Evolutionary conservation across 2,888 invertebrate genomes (phyloP), one percentile per base, ranked within the genome.

Genomic region (Anorthoa munda): DNA sequence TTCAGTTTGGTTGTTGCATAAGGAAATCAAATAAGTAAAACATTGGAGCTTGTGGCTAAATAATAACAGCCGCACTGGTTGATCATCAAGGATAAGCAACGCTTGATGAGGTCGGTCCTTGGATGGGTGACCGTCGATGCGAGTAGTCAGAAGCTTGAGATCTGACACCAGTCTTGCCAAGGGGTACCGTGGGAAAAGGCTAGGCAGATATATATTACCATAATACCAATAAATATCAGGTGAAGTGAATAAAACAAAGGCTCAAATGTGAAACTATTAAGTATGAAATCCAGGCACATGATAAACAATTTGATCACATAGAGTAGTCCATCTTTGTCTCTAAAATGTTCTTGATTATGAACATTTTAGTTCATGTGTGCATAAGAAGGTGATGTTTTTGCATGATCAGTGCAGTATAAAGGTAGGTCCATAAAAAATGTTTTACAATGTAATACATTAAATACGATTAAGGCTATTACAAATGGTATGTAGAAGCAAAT

Each of bases 401-500:
- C 23, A 73, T 13, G 46, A 65, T 51, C n/a, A 53, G 51, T 60
- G 18, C 39, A 60, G 15, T 48, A 58, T 2, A 26, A 2, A 65
- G 15, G 7, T 56, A 26, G 26, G 17, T 65, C 13, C 13, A 66
- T 13, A 53, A 46, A 46, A 23, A 50, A 48, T 58, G 13, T 23
- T n/a, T 23, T n/a, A 59, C 63, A 73, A 55, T 21, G 53, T 45
- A 61, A 23, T 71, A 26, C 4, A 26, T 4, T 26, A 26, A 31
- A 31, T 31, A 31, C 5, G 0, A 0, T 21, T 50, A 31, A 45
- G 56, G 26, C 60, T 61, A 66, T 58, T 58, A 63, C 48, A 55
- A 78, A 46, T 64, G 50, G 13, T 48, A 45, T 50, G 18, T 26
- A 7, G n/a, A 66, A 66, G 56, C 51, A 59, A 18, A 55, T 55